These are phyloP conservation scores for Blomia tropicalis DNA, from an alignment of 2,888 invertebrate species.

Conservation along the genomic window DNA sequence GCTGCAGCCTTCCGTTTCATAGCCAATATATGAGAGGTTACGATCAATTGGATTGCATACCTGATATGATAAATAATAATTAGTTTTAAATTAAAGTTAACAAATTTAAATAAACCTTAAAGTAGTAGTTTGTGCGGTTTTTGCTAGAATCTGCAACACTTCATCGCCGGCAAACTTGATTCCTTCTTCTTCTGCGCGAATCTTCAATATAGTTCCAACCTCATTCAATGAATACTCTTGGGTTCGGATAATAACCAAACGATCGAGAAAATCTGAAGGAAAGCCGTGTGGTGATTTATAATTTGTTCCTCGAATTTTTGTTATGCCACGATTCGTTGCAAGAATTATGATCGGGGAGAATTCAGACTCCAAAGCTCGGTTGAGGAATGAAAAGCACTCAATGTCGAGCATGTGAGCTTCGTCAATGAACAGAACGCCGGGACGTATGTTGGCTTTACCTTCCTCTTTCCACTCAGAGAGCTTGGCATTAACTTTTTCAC, in stretches of 20 bases:
- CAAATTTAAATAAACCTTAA: slow-evolving; percentile 37
- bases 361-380: slow-evolving; percentile 88
- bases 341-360: slow-evolving; percentile 95
- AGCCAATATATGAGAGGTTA: slow-evolving; percentile 84
- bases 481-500: slow-evolving; percentile 93
- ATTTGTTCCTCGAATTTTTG: slow-evolving; percentile 80
- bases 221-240: slow-evolving; percentile 72
- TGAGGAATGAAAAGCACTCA: slow-evolving; percentile 94
- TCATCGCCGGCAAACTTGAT: slow-evolving; percentile 83
- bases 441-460: slow-evolving; percentile 95
- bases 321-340: slow-evolving; percentile 93
- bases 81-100: slow-evolving; percentile 79
- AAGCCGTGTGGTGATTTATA: slow-evolving; percentile 92
- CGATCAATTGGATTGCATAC: slow-evolving; percentile 93
- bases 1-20: slow-evolving; percentile 69
- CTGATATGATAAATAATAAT: slow-evolving; percentile 37
- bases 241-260: slow-evolving; percentile 86
- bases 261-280: slow-evolving; percentile 83
- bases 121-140: slow-evolving; percentile 69
- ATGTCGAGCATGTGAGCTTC: slow-evolving; percentile 98
- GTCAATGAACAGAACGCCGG: slow-evolving; percentile 90
- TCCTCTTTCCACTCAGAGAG: slow-evolving; percentile 98
- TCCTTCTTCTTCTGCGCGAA: slow-evolving; percentile 91
- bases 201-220: slow-evolving; percentile 74
- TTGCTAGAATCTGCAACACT: slow-evolving; percentile 72